Conservation (phyloP, 2,888 invertebrate species). For the Leptopilina syphax region DNA sequence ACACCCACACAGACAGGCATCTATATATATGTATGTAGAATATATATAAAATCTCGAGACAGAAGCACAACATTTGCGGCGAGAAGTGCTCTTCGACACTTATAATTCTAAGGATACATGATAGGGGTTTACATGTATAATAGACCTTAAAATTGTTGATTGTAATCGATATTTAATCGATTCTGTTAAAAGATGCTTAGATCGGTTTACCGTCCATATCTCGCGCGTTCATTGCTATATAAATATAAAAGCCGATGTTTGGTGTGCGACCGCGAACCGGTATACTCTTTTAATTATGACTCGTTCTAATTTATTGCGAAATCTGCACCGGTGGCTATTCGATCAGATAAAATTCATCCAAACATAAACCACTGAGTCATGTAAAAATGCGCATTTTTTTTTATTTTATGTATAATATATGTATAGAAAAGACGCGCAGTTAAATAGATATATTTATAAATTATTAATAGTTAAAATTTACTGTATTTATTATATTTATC, state of each 20-base stretch:
- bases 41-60: conserved; percentile 3
- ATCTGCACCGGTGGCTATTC: conserved; percentile 74
- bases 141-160: conserved; percentile 39
- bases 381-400: conserved; percentile 13
- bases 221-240: no score
- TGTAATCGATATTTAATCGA: conserved; percentile 42
- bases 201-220: conserved; percentile 35
- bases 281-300: conserved; percentile 71
- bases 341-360: conserved; percentile 68
- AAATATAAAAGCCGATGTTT: background rate
- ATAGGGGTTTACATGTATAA: conserved; percentile 21
- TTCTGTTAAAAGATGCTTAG: conserved; percentile 37
- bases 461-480: no score
- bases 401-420: no score
- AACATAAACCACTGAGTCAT: conserved; percentile 39
- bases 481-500: no score
- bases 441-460: no score
- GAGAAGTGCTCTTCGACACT: conserved; percentile 3
- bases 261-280: conserved; percentile 40
- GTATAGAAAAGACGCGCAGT: no score
- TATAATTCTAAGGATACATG: conserved; percentile 14
- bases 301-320: conserved; percentile 72
- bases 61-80: conserved; percentile 7
- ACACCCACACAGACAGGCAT: background rate
- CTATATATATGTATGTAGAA: no score